Evolutionary conservation across 2,888 invertebrate species (phyloP).

Genomic region (Trachelus troglodyta): DNA sequence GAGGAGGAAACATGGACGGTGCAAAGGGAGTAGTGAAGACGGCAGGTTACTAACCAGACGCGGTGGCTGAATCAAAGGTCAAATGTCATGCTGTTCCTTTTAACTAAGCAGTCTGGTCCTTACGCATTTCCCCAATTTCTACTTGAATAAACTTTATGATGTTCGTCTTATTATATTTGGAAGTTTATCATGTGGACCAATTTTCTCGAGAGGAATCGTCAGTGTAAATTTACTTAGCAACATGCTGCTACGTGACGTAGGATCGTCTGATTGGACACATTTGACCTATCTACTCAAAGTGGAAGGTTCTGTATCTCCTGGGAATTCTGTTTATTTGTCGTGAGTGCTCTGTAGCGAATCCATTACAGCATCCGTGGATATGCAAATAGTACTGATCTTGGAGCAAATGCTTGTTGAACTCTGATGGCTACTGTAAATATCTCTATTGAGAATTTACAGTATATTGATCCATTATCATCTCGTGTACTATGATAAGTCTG

Average conservation of each 20-base stretch:
- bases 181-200: neutral
- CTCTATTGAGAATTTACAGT: neutral
- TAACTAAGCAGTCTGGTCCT: neutral
- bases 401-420: neutral
- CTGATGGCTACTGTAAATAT: neutral
- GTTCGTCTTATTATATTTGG: neutral
- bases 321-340: neutral
- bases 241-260: neutral
- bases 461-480: neutral
- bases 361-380: conserved; percentile 1
- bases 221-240: neutral
- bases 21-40: neutral
- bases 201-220: neutral
- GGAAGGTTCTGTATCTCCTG: neutral
- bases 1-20: conserved; percentile 3
- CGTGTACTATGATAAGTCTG: neutral
- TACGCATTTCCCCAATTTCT: neutral
- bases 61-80: neutral
- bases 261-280: neutral
- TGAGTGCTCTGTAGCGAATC: neutral
- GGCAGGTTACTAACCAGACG: neutral
- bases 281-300: neutral
- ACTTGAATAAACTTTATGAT: neutral
- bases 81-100: neutral
- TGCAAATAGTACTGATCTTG: conserved; percentile 1